Base-by-base conservation (phyloP, 2,113 vertebrate genomes). In the Pangasianodon hypophthalmus region DNA sequence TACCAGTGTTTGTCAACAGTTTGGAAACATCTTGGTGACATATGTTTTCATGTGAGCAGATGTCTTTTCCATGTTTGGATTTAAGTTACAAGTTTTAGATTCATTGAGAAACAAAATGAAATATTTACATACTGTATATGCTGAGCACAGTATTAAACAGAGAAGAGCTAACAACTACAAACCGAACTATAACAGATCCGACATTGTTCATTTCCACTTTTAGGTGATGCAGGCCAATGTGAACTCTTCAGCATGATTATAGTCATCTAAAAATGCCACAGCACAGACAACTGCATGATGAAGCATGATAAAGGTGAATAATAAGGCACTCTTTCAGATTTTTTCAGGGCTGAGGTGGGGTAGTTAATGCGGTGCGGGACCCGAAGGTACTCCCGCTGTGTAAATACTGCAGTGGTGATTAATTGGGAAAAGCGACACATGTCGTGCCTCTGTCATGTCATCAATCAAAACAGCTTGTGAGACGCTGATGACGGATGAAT, bases 401-500 rank as follows among this genome's bases (percentile, higher is more conserved):
- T 87, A 88, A 92, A 92, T 69, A 90, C 87, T 77, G 87, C 46
- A 32, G 11, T 50, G 29, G 77, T 90, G 87, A 92, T 92, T 88
- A 92, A 92, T 86, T 92, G 81, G 79, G 69, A 90, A 84, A 88
- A 71, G 79, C 9, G 79, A 86, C 71, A 86, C 89, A 85, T 87
- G 89, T 87, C 85, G 91, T 80, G 75, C 48, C 54, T 85, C 88
- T 86, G 79, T 90, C 89, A 87, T 64, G 41, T 87, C 91, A 90
- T 92, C 84, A 73, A 92, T 92, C 87, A 92, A 81, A 82, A 50
- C 87, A 83, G 89, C 89, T 90, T 86, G 89, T 85, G 62, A 88
- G 91, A 75, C 50, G 81, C 48, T 26, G 67, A 84, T 92, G 87
- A 90, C 84, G 52, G 84, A 91, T 84, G 85, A 88, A 90, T 46